Conservation (phyloP, 2,113 vertebrate species). For the Formicarius rufipectus region DNA sequence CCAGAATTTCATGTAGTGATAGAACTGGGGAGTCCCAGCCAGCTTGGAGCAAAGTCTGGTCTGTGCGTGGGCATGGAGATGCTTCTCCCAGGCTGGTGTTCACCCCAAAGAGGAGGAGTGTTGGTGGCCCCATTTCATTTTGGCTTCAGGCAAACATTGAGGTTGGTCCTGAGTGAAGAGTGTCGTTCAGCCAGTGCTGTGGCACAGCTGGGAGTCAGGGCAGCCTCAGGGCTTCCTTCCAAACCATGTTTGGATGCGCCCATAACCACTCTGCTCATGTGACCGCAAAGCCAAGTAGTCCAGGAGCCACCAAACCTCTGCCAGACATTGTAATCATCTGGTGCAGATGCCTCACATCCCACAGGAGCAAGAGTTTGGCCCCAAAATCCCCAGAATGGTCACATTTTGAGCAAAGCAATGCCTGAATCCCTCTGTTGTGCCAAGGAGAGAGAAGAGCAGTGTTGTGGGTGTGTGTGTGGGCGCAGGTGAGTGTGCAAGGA, state of each 20-base stretch:
- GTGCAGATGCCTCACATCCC: accelerated
- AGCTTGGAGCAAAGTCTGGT: neutral
- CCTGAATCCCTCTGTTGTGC: neutral
- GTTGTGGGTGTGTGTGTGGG: accelerated
- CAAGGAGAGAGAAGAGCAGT: neutral
- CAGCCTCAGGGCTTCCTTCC: neutral
- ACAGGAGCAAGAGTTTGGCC: neutral
- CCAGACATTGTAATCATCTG: accelerated
- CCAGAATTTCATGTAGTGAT: accelerated
- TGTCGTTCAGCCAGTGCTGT: accelerated
- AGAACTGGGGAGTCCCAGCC: neutral
- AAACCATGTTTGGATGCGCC: neutral
- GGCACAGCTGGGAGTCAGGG: neutral
- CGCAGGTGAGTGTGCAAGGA: neutral
- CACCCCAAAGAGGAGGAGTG: neutral
- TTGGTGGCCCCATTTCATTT: neutral
- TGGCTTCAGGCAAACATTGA: accelerated
- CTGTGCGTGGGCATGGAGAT: accelerated
- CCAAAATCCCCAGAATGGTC: neutral
- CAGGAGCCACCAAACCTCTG: neutral
- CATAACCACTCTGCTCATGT: accelerated
- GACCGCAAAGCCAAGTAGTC: accelerated
- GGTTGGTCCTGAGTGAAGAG: neutral
- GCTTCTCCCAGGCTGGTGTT: accelerated
- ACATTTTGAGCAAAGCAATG: neutral